These are phyloP conservation scores for Cinara cedri DNA, from an alignment of 2,888 invertebrate genomes.

Conservation along the genomic window DNA sequence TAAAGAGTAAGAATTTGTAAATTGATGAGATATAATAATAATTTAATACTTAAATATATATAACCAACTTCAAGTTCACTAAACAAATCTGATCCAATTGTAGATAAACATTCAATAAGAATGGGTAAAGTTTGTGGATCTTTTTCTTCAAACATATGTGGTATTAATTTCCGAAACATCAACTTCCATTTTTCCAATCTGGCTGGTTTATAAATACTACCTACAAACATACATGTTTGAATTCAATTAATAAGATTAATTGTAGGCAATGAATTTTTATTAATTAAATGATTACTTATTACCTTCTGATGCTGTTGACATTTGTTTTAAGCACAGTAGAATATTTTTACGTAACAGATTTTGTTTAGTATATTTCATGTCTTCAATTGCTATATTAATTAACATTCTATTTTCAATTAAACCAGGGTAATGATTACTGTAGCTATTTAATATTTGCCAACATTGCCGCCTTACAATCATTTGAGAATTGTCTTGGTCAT, in stretches of 20 bases:
- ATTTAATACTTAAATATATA: background rate
- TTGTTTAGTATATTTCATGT: slow-evolving; percentile 51
- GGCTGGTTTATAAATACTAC: slow-evolving; percentile 18
- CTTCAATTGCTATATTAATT: slow-evolving; percentile 45
- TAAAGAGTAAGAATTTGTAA: background rate
- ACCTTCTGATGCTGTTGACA: slow-evolving; percentile 42
- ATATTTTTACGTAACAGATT: slow-evolving; percentile 51
- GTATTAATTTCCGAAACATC: slow-evolving; percentile 46
- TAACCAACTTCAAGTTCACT: slow-evolving; percentile 31
- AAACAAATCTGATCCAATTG: slow-evolving; percentile 44
- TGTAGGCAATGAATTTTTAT: no score
- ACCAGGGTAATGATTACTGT: slow-evolving; percentile 44
- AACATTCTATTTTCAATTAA: slow-evolving; percentile 55
- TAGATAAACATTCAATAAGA: slow-evolving; percentile 51
- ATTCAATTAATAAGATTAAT: background rate
- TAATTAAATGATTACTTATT: background rate
- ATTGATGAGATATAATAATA: background rate
- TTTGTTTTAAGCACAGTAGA: slow-evolving; percentile 44
- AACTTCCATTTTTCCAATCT: slow-evolving; percentile 53
- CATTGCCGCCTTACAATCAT: slow-evolving; percentile 47
- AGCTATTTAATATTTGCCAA: slow-evolving; percentile 51
- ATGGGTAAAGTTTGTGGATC: slow-evolving; percentile 39
- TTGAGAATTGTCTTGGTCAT: slow-evolving; percentile 43
- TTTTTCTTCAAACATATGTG: slow-evolving; percentile 42
- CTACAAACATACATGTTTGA: slow-evolving; percentile 12